These are phyloP conservation scores for Pipistrellus pygmaeus DNA, from an alignment of 2,797 vertebrate genomes.

Conservation along the genomic window DNA sequence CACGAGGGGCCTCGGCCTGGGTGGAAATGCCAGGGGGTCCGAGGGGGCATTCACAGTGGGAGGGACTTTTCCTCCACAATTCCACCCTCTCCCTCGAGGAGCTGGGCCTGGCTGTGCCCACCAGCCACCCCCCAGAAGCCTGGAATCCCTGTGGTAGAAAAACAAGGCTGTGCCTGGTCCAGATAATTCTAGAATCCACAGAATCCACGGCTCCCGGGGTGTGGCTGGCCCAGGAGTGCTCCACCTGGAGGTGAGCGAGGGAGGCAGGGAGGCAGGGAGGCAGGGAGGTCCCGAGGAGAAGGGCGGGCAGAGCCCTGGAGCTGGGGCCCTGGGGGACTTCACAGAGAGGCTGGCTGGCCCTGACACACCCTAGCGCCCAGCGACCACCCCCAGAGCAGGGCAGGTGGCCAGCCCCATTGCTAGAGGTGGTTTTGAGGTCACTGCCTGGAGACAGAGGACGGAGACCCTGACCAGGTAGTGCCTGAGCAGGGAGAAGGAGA, in stretches of 20 bases:
- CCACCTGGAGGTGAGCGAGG: slow-evolving; percentile 23
- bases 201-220: background rate
- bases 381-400: background rate
- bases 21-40: background rate
- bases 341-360: background rate
- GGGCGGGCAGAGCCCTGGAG: background rate
- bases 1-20: background rate
- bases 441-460: background rate
- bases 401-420: background rate
- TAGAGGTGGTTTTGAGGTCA: background rate
- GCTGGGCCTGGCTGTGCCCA: background rate
- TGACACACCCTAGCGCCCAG: background rate
- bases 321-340: background rate
- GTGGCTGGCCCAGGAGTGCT: background rate
- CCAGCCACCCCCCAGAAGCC: background rate
- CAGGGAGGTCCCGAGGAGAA: background rate
- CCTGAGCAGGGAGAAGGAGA: background rate
- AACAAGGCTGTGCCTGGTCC: background rate
- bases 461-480: background rate
- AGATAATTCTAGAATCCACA: background rate
- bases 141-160: background rate
- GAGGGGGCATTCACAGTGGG: background rate
- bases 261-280: background rate
- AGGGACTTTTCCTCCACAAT: background rate
- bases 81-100: fast-evolving